These are phyloP conservation scores for Chesias legatella DNA, from an alignment of 2,888 invertebrate genomes.

Conservation along the genomic window DNA sequence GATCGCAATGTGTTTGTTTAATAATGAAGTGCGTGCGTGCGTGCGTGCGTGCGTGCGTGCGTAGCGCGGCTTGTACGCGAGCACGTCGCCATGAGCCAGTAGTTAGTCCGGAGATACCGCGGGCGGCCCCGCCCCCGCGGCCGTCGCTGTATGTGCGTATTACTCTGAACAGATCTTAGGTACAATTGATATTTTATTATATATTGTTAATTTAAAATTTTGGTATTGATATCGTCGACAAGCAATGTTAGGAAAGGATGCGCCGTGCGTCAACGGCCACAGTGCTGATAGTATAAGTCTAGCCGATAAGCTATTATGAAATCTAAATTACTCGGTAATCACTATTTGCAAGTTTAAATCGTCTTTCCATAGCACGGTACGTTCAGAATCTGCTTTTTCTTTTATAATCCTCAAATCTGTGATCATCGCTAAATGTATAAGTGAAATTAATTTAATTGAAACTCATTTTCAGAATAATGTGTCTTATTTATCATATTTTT, in stretches of 20 bases:
- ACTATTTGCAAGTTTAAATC: slow-evolving; percentile 74
- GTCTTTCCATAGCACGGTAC: slow-evolving; percentile 77
- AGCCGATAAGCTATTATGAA: slow-evolving; percentile 75
- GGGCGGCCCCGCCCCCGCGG: slow-evolving; percentile 39
- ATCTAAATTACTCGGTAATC: slow-evolving; percentile 78
- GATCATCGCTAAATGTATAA: slow-evolving; percentile 78
- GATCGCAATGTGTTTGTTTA: slow-evolving; percentile 76
- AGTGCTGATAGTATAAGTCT: slow-evolving; percentile 75
- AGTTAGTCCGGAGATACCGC: slow-evolving; percentile 49
- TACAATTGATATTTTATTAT: slow-evolving; percentile 80
- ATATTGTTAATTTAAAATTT: slow-evolving; percentile 77
- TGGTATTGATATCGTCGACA: slow-evolving; percentile 76
- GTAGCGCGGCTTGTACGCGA: slow-evolving; percentile 29
- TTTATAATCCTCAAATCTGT: slow-evolving; percentile 79
- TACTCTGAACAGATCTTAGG: slow-evolving; percentile 78
- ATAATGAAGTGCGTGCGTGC: slow-evolving; percentile 58
- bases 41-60: slow-evolving; percentile 38
- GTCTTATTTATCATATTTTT: slow-evolving; percentile 39
- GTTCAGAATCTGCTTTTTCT: slow-evolving; percentile 78
- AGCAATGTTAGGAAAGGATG: slow-evolving; percentile 71
- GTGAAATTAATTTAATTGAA: slow-evolving; percentile 70
- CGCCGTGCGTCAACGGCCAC: slow-evolving; percentile 60
- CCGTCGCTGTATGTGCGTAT: slow-evolving; percentile 67
- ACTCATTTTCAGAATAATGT: slow-evolving; percentile 55
- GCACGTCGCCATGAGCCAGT: slow-evolving; percentile 46